Conservation (phyloP, 2,888 invertebrate genomes). For the Drosophila monieri region DNA sequence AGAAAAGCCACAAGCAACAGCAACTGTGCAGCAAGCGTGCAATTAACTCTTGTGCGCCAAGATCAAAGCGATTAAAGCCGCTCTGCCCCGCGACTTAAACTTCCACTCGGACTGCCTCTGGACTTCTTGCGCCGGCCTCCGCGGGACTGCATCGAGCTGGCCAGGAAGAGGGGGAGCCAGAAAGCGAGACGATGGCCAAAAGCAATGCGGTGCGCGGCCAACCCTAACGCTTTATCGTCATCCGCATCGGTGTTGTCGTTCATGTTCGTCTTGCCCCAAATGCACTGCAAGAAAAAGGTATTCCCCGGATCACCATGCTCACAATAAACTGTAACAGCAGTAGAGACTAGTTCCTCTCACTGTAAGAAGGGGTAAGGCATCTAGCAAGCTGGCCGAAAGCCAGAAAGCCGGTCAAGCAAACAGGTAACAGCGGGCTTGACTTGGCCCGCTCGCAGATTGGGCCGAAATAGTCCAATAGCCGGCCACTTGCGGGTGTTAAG, state of each 20-base stretch:
- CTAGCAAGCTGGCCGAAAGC: constrained; percentile 12
- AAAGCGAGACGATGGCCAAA: not conserved
- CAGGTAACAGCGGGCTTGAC: not conserved
- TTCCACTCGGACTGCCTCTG: constrained; percentile 8
- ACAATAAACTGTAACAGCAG: not conserved
- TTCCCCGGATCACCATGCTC: not conserved
- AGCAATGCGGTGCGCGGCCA: constrained; percentile 25
- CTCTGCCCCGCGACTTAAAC: constrained; percentile 39
- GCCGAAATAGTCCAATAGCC: constrained; percentile 15
- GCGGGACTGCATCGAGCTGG: constrained; percentile 5
- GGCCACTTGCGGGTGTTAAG: constrained; percentile 67
- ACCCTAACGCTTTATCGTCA: constrained; percentile 44
- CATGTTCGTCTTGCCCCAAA: not conserved
- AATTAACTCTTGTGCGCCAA: constrained; percentile 82
- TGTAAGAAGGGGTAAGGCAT: constrained; percentile 1
- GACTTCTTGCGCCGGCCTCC: constrained; percentile 1
- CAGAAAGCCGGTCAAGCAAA: constrained; percentile 1
- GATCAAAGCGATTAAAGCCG: constrained; percentile 82
- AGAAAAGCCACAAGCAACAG: constrained; percentile 50
- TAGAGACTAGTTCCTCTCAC: not conserved
- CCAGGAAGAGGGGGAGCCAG: constrained; percentile 10
- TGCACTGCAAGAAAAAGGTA: constrained; percentile 1
- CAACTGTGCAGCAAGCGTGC: constrained; percentile 80
- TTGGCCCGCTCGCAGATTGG: not conserved
- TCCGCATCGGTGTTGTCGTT: constrained; percentile 32